Base-by-base conservation (phyloP, 1,140 invertebrate genomes). In the Rhagoletis zephyria region DNA sequence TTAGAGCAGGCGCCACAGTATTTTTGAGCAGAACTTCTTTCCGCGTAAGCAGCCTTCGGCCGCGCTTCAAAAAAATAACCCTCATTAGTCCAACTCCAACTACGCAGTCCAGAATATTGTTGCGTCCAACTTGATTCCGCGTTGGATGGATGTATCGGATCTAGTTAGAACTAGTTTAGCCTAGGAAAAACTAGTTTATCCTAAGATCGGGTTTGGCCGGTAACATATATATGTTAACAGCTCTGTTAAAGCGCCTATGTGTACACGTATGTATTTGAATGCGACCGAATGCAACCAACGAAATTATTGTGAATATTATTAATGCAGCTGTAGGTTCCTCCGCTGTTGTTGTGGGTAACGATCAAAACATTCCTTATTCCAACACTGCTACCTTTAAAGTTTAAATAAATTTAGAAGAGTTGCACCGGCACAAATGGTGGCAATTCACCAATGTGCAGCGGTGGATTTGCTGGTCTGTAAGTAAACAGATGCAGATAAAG, bases 361-460 rank as follows among this genome's bases (percentile, higher is more conserved):
- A 70, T 12, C 12, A 40, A 56, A 56, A 56, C 51, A 56, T 56
- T 45, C 45, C 4, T 70, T 1, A 42, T 70, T 70, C 0, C 4
- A 70, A 4, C 7, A 4, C 61, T 63, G 61, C 12, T 14, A 30
- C 61, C 10, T 14, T 63, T 30, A 48, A 45, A 56, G 74, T 48
- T 77, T 5, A 12, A 16, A 7, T n/a, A 48, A 9, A 56, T 88
- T 90, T 90, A 92, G 89, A 91, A 89, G 90, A 92, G 92, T 89
- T 91, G 92, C 90, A 92, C 91, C 87, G 92, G 90, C 87, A 92
- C 89, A 89, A 90, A 91, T 88, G 91, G 89, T 90, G 90, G 89
- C 89, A 93, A 89, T 90, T 91, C 91, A 90, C 90, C 89, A 89
- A 93, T 90, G 88, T 93, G 92, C 85, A 93, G 88, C 90, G 90